phyloP scores from a whole-genome alignment of 2,113 vertebrate species.

The Epinephelus fuscoguttatus region DNA sequence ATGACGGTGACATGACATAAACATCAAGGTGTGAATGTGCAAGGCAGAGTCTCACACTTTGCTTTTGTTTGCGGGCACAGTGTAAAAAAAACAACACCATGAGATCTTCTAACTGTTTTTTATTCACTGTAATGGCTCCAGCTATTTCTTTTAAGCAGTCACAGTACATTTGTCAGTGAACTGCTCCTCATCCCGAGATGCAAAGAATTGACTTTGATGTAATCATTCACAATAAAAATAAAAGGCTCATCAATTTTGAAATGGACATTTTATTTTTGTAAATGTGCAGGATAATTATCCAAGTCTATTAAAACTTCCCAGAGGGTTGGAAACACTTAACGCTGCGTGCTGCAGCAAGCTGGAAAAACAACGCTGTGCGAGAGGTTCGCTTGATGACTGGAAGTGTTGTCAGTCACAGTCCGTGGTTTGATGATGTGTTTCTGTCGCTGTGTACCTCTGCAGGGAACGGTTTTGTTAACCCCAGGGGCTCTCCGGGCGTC shows the following conservation, averaged over 20 bases:
- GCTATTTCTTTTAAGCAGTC: conserved; percentile 83
- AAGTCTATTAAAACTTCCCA: conserved; percentile 87
- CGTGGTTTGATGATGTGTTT: conserved; percentile 77
- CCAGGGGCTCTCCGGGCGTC: conserved; percentile 93
- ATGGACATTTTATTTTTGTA: conserved; percentile 87
- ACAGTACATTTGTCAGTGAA: conserved; percentile 86
- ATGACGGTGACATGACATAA: conserved; percentile 22
- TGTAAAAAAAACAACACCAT: conserved; percentile 36
- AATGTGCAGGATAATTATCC: conserved; percentile 86
- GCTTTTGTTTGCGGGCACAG: conserved; percentile 36
- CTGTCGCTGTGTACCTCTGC: conserved; percentile 77
- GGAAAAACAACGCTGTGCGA: conserved; percentile 65
- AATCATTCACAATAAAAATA: conserved; percentile 83
- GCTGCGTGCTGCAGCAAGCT: conserved; percentile 71
- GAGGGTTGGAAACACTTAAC: conserved; percentile 85
- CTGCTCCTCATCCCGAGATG: conserved; percentile 81
- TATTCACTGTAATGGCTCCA: conserved; percentile 76
- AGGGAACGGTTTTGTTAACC: conserved; percentile 98
- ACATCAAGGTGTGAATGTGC: conserved; percentile 60
- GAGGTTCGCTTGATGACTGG: conserved; percentile 75
- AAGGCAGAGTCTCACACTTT: conserved; percentile 29
- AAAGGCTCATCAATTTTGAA: conserved; percentile 88
- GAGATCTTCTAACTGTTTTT: conserved; percentile 70
- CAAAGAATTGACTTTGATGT: conserved; percentile 76
- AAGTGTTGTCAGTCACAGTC: conserved; percentile 80